Percentiles rank a stretch among this genome's conserved stretches.
These are phyloP conservation scores for Ophion ventricosus DNA, from an alignment of 2,888 invertebrate species.

Conservation along the genomic window DNA sequence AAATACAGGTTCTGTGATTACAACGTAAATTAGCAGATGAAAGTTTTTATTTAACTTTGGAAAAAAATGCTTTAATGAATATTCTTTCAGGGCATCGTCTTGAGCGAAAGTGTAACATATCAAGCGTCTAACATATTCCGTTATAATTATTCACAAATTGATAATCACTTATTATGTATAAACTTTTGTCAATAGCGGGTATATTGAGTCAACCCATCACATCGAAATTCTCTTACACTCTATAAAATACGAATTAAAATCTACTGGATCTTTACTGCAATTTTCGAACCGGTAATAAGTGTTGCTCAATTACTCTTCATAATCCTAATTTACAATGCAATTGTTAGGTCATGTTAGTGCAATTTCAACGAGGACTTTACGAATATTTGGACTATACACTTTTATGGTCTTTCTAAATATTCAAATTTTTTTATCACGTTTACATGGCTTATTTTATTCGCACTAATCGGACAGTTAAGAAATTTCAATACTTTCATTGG, in stretches of 20 bases:
- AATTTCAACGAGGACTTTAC: constrained; percentile 3
- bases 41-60: not conserved
- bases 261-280: constrained; percentile 44
- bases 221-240: constrained; percentile 51
- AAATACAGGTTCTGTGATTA: not conserved
- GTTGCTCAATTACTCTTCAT: constrained; percentile 23
- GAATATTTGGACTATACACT: not conserved
- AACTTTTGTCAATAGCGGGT: constrained; percentile 54
- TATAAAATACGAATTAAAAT: constrained; percentile 32
- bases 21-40: not conserved
- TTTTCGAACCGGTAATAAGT: constrained; percentile 29
- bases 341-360: not conserved
- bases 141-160: constrained; percentile 47
- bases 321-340: not conserved
- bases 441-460: constrained; percentile 14
- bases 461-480: constrained; percentile 37
- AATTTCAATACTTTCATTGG: constrained; percentile 45
- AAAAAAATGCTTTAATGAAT: not conserved
- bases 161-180: constrained; percentile 53
- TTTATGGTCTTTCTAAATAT: constrained; percentile 1
- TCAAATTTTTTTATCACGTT: constrained; percentile 1
- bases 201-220: constrained; percentile 43
- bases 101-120: constrained; percentile 21
- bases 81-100: not conserved
- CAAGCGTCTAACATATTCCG: constrained; percentile 21